Evolutionary conservation across 1,140 invertebrate genomes (phyloP), one percentile per base, ranked within the genome.

Genomic region (Pseudobourletiella spinata): DNA sequence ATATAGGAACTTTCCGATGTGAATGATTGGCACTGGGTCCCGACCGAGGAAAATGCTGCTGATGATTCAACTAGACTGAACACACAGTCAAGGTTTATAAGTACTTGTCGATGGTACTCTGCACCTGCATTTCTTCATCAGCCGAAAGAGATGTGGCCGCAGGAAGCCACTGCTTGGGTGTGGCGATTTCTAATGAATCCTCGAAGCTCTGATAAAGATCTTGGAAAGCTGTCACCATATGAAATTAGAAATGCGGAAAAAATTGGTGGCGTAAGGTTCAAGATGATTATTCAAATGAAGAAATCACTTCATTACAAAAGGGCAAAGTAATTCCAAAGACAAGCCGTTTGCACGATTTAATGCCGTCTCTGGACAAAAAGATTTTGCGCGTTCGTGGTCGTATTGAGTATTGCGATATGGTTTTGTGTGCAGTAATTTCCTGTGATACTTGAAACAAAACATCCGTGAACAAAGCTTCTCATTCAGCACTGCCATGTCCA

Each of bases 21-120:
- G n/a, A n/a, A n/a, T n/a, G n/a, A n/a, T n/a, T n/a, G n/a, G 70
- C 54, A 48, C 3, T 68, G 67, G 57, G 57, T 70, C 18, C 61
- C 66, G 4, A 64, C 63, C 0, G 24, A 59, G 6, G 16, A 32
- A 3, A 71, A 71, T 46, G 56, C 65, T 4, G 66, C 67, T 1
- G 70, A 71, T 54, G 63, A 70, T 28, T 50, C 48, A 8, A 67
- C 64, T 22, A 16, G 35, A 28, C 44, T 50, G 18, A 15, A 15
- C n/a, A 15, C 2, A 16, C n/a, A 32, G 14, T 15, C 2, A n/a
- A 39, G 32, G 15, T 51, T 69, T 11, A n/a, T 11, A 4, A 14
- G 15, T 2, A 16, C 42, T 2, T 26, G 43, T 20, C 43, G 59
- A 32, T 70, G 68, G 68, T 30, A 65, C 4, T 46, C 15, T 42